Evolutionary conservation across 1,140 invertebrate species (phyloP).

Genomic region (Calliphora vicina): DNA sequence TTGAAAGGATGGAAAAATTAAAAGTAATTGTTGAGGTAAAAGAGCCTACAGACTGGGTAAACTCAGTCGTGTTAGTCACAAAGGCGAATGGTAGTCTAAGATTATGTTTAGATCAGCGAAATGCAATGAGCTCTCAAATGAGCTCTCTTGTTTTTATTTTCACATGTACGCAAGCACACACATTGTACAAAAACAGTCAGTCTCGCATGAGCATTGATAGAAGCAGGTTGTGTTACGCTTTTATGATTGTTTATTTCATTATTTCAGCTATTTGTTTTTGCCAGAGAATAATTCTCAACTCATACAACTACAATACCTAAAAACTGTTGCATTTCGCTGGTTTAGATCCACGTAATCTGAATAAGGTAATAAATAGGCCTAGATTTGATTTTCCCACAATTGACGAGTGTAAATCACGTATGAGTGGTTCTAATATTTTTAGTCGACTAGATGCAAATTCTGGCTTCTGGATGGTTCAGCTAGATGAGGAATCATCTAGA

Average conservation of each 20-base stretch:
- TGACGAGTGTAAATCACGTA: constrained; percentile 56
- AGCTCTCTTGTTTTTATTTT: no score
- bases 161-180: no score
- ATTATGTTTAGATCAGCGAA: constrained; percentile 63
- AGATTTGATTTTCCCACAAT: constrained; percentile 62
- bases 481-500: constrained; percentile 55
- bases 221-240: no score
- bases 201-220: no score
- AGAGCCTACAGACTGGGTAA: constrained; percentile 63
- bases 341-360: constrained; percentile 64
- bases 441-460: constrained; percentile 61
- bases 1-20: constrained; percentile 48
- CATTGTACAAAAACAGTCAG: no score
- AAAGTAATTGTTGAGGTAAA: constrained; percentile 50
- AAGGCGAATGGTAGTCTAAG: constrained; percentile 59
- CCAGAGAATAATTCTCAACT: no score
- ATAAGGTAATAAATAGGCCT: constrained; percentile 60
- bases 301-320: no score
- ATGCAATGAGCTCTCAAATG: no score
- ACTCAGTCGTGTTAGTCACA: constrained; percentile 57
- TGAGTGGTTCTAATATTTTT: constrained; percentile 58
- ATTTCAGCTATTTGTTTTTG: no score
- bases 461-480: constrained; percentile 63
- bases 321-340: no score
- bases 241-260: no score